Evolutionary conservation across 2,888 invertebrate genomes (phyloP).

Genomic region (Catocala nupta): DNA sequence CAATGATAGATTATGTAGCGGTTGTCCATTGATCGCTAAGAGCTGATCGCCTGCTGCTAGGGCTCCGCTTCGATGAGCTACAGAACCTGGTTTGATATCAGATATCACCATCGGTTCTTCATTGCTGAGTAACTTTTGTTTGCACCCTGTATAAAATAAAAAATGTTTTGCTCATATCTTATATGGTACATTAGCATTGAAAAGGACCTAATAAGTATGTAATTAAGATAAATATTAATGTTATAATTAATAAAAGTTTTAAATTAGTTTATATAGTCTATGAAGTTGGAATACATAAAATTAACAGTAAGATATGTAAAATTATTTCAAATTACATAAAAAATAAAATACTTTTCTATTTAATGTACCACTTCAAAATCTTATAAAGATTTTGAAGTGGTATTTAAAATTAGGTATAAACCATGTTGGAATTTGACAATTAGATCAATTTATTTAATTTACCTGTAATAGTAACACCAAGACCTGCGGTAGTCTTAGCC

Average conservation of each 20-base stretch:
- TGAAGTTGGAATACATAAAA: no score
- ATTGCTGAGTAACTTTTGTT: conserved; percentile 81
- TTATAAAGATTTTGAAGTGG: no score
- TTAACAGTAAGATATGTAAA: no score
- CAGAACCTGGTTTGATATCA: conserved; percentile 95
- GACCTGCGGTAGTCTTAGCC: conserved; percentile 92
- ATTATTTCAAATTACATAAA: no score
- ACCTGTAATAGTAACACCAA: conserved; percentile 97
- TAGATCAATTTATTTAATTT: conserved; percentile 24
- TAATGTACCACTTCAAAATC: no score
- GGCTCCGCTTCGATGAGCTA: conserved; percentile 96
- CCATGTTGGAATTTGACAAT: not conserved
- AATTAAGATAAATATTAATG: no score
- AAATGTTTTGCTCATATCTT: not conserved
- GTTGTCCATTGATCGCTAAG: conserved; percentile 95
- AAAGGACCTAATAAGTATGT: no score
- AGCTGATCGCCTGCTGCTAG: conserved; percentile 95
- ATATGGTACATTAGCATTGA: no score
- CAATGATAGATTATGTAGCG: conserved; percentile 90
- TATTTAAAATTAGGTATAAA: not conserved
- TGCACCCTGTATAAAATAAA: conserved; percentile 70
- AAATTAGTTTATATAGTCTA: no score
- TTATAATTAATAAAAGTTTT: no score
- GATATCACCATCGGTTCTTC: conserved; percentile 94
- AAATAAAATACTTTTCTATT: no score